These are phyloP conservation scores for Harpalus rufipes DNA, from an alignment of 2,888 invertebrate genomes.

Conservation along the genomic window DNA sequence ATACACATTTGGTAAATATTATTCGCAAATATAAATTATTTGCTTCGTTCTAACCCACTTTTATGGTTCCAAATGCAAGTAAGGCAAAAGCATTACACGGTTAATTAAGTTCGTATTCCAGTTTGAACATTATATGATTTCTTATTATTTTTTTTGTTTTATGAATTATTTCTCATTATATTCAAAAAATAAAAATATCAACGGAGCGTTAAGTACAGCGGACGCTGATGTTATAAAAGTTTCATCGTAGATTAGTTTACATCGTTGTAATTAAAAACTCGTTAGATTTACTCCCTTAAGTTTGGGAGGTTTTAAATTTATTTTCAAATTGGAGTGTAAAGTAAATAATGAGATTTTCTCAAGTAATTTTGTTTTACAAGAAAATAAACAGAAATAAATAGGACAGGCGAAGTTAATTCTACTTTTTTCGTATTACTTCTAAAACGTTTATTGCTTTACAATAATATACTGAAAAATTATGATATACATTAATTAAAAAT, in stretches of 20 bases:
- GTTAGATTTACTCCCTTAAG: slow-evolving; percentile 25
- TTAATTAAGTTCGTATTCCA: background rate
- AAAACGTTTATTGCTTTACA: background rate
- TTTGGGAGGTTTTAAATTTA: slow-evolving; percentile 7
- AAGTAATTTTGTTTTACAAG: background rate
- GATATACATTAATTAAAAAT: too few relatives aligned
- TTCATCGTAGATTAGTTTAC: slow-evolving; percentile 42
- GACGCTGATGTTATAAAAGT: slow-evolving; percentile 18
- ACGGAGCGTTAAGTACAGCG: slow-evolving; percentile 4
- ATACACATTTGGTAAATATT: background rate
- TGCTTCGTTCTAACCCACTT: background rate
- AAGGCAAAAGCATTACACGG: background rate
- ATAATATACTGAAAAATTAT: too few relatives aligned
- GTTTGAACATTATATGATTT: slow-evolving; percentile 2
- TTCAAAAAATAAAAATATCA: slow-evolving; percentile 2
- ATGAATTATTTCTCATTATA: slow-evolving; percentile 34
- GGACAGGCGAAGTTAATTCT: background rate
- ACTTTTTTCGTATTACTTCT: background rate
- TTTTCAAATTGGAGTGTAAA: slow-evolving; percentile 27
- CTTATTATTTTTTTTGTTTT: background rate
- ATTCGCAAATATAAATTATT: background rate
- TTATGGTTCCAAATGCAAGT: background rate
- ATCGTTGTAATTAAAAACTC: slow-evolving; percentile 56
- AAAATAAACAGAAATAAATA: background rate
- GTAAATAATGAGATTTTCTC: slow-evolving; percentile 46